Base-by-base conservation (phyloP, 2,113 vertebrate genomes). In the Leptobrachium ailaonicum region DNA sequence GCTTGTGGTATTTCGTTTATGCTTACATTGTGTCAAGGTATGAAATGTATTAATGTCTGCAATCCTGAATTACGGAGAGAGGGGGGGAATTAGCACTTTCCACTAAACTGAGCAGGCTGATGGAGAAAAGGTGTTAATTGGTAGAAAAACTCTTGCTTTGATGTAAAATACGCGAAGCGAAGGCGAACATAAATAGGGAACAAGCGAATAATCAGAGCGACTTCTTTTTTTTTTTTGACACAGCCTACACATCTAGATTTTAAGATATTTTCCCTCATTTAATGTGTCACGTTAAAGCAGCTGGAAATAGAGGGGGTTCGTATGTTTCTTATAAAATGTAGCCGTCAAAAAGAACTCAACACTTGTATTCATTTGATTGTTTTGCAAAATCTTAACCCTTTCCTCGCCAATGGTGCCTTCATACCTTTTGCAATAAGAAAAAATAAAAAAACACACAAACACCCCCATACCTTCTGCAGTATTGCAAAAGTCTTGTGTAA, bases 151-250 rank as follows among this genome's bases (percentile, higher is more conserved):
- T 73, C 77, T 79, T 73, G 47, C 77, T 54, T 80, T 40, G 62
- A 66, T 80, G 70, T 62, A 56, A 79, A 79, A 41, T 54, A 42
- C 58, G 60, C 73, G 77, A 73, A 80, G 60, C 73, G 77, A 73
- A 80, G 71, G 62, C 60, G 70, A 78, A 73, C 70, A 73, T 73
- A 80, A 80, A 80, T 73, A 80, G 71, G 58, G 41, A 80, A 80
- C 70, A 80, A 80, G 66, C 58, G 71, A 73, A 79, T 79, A 79
- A 80, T 80, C 62, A 73, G 44, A 73, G 12, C 20, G 64, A 44
- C 63, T 44, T 42, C 58, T 72, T 32, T 72, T 71, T 32, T 72
- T 71, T 78, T 73, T 60, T 66, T 79, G 77, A 79, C 69, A 79
- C 77, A 72, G 45, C 60, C 77, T 79, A 64, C 69, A 79, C 77